Conservation (phyloP, 1,140 invertebrate genomes). For the Littorina saxatilis region DNA sequence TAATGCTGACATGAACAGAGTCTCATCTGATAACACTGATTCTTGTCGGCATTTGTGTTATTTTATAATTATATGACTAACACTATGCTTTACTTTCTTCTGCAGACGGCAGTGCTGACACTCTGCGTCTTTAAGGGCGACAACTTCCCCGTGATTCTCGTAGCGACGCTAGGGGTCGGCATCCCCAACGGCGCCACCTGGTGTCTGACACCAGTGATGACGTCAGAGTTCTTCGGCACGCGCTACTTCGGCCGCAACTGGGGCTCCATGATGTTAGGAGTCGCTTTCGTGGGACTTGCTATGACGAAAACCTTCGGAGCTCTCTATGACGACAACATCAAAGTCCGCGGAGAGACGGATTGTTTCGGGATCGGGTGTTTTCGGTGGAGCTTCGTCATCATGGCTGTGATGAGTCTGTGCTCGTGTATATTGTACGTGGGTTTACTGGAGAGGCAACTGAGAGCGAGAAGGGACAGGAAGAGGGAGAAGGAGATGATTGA, state of each 20-base stretch:
- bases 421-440: slow-evolving; percentile 58
- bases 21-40: no score
- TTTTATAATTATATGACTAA: no score
- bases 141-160: slow-evolving; percentile 51
- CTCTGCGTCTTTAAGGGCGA: slow-evolving; percentile 59
- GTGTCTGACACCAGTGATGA: slow-evolving; percentile 68
- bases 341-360: slow-evolving; percentile 46
- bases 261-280: slow-evolving; percentile 65
- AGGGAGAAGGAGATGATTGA: neutral
- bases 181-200: slow-evolving; percentile 68
- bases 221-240: slow-evolving; percentile 66
- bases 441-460: slow-evolving; percentile 47
- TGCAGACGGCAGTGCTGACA: slow-evolving; percentile 55
- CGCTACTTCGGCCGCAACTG: slow-evolving; percentile 67
- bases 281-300: slow-evolving; percentile 59
- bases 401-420: slow-evolving; percentile 55
- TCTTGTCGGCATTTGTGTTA: no score
- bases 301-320: slow-evolving; percentile 60
- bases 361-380: slow-evolving; percentile 62
- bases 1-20: no score
- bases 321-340: slow-evolving; percentile 58
- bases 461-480: neutral
- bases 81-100: neutral
- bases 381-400: slow-evolving; percentile 58
- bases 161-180: slow-evolving; percentile 55